Conservation (phyloP, 2,113 vertebrate genomes). For the Stegastes partitus region DNA sequence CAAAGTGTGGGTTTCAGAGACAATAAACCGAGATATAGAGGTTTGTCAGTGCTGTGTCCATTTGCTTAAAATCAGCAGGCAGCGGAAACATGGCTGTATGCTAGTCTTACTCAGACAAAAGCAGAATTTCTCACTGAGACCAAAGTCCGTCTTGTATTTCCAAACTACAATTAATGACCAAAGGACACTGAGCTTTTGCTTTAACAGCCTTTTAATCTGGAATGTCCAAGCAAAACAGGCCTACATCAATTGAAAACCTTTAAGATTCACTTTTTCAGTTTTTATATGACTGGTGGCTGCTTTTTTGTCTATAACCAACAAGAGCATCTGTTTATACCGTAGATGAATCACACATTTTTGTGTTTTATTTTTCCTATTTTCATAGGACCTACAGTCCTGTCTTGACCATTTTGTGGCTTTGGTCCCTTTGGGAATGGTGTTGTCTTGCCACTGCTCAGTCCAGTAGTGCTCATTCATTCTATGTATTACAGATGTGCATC, state of each 20-base stretch:
- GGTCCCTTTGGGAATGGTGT: neutral
- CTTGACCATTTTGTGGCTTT: neutral
- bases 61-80: neutral
- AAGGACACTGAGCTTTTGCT: neutral
- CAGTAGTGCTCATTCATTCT: neutral
- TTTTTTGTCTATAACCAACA: no score
- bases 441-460: neutral
- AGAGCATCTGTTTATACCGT: no score
- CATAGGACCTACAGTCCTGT: no score
- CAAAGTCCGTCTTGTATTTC: neutral
- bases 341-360: no score
- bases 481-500: neutral
- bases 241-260: neutral
- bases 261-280: neutral
- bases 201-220: neutral
- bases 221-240: neutral
- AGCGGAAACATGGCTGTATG: neutral
- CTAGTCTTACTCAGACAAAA: neutral
- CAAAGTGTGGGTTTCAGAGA: slow-evolving; percentile 9
- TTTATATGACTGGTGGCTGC: neutral
- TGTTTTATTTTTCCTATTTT: no score
- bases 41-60: slow-evolving; percentile 1
- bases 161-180: neutral
- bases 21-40: slow-evolving; percentile 4
- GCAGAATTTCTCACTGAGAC: neutral